Percentiles rank a stretch among this genome's conserved stretches.
phyloP scores from a whole-genome alignment of 2,113 vertebrate species.

The Atlantisia rogersi region DNA sequence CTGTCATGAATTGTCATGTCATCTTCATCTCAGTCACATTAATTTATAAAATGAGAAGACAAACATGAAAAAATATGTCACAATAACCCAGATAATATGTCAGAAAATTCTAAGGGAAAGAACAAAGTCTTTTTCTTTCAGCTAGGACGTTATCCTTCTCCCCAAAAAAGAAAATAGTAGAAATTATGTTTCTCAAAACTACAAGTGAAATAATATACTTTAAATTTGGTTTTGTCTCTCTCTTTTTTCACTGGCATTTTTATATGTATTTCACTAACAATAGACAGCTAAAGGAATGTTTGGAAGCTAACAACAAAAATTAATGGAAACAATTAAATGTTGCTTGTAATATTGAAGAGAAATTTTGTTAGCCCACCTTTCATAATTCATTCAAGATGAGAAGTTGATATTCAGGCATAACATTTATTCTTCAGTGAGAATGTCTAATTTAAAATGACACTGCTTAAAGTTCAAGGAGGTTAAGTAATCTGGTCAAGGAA shows the following conservation, averaged over 20 bases:
- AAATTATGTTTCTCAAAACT: background rate
- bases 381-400: background rate
- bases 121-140: background rate
- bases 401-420: background rate
- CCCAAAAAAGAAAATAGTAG: background rate
- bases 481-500: slow-evolving; percentile 8
- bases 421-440: background rate
- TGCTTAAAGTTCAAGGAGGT: background rate
- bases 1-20: slow-evolving; percentile 68
- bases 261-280: background rate
- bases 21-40: slow-evolving; percentile 39
- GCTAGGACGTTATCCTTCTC: background rate
- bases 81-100: slow-evolving; percentile 25
- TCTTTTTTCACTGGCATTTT: background rate
- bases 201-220: background rate
- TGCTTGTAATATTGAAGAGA: background rate
- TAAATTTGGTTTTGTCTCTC: background rate
- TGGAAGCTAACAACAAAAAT: background rate
- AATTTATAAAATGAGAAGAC: slow-evolving; percentile 47
- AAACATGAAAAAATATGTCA: slow-evolving; percentile 63
- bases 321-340: background rate
- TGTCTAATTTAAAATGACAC: background rate
- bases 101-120: background rate
- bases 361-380: background rate
- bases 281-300: background rate